Percentiles rank a stretch among this genome's conserved stretches.
phyloP scores from a whole-genome alignment of 2,797 vertebrate species.

The Tympanoctomys barrerae region DNA sequence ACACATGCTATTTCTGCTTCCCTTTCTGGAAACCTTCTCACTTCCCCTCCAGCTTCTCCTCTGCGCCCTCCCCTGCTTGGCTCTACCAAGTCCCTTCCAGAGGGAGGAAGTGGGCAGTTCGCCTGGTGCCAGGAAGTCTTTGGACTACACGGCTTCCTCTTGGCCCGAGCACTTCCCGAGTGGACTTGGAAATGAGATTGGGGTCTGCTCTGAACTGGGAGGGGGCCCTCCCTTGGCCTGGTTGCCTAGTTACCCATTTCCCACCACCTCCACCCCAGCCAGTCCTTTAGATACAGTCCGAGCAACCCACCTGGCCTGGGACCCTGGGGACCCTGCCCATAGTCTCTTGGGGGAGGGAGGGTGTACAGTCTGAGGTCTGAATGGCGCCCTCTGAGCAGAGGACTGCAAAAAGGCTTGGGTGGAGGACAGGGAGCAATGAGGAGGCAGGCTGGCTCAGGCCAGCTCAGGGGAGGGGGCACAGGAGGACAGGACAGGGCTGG shows the following conservation, averaged over 20 bases:
- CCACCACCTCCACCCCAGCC: background rate
- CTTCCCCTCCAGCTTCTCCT: background rate
- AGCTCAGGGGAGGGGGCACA: background rate
- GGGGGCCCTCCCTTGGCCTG: background rate
- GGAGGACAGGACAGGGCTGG: background rate
- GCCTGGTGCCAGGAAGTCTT: constrained; percentile 54
- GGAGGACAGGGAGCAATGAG: background rate
- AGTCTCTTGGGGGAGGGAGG: background rate
- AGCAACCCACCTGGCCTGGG: background rate
- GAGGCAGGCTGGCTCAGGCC: background rate
- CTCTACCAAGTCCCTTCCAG: background rate
- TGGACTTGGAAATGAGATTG: background rate
- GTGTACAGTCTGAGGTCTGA: background rate
- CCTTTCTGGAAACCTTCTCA: background rate
- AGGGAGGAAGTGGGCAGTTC: constrained; percentile 56
- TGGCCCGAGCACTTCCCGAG: constrained; percentile 43
- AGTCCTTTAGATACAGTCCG: background rate
- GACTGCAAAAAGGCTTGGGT: background rate
- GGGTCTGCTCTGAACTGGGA: background rate
- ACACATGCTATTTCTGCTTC: background rate
- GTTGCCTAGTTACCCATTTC: background rate
- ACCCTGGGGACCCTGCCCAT: background rate
- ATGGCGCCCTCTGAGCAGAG: background rate
- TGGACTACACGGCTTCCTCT: constrained; percentile 1
- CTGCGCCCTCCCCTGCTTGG: background rate